Evolutionary conservation across 2,888 invertebrate genomes (phyloP).

Genomic region (Dryocosmus kuriphilus): DNA sequence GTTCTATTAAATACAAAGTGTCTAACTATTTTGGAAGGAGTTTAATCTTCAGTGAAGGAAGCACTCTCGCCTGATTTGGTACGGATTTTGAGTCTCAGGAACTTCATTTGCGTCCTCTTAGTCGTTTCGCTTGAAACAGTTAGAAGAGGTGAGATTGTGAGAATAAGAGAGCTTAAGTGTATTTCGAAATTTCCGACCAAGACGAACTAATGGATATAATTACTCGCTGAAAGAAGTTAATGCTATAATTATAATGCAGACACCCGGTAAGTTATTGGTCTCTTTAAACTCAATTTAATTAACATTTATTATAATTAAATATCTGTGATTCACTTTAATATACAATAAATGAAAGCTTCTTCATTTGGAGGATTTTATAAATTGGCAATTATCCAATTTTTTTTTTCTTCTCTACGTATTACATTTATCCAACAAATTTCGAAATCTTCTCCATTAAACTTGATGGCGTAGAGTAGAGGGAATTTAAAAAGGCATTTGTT

Average conservation of each 20-base stretch:
- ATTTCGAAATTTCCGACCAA: neutral
- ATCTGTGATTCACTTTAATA: neutral
- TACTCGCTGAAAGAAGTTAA: conserved; percentile 19
- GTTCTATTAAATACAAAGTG: no score
- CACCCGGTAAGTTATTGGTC: neutral
- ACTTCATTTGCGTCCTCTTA: neutral
- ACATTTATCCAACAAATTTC: neutral
- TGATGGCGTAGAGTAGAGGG: neutral
- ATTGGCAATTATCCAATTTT: no score
- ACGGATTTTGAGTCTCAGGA: neutral
- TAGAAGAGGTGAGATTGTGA: neutral
- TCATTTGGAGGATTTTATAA: no score
- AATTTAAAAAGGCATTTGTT: neutral
- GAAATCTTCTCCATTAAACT: neutral
- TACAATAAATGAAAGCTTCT: no score
- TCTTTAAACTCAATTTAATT: neutral
- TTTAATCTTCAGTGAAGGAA: conserved; percentile 3
- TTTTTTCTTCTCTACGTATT: no score
- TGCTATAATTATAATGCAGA: neutral
- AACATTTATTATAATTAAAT: neutral
- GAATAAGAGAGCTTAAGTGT: conserved; percentile 10
- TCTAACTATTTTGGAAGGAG: no score
- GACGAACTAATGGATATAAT: conserved; percentile 32
- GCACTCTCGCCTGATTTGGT: conserved; percentile 24
- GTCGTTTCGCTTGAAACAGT: neutral